A percentile compares a stretch with the other conserved stretches of the same genome.
These are phyloP conservation scores for Lepidocyrtoides sp. DNA, from an alignment of 2,888 invertebrate species.

Conservation along the genomic window DNA sequence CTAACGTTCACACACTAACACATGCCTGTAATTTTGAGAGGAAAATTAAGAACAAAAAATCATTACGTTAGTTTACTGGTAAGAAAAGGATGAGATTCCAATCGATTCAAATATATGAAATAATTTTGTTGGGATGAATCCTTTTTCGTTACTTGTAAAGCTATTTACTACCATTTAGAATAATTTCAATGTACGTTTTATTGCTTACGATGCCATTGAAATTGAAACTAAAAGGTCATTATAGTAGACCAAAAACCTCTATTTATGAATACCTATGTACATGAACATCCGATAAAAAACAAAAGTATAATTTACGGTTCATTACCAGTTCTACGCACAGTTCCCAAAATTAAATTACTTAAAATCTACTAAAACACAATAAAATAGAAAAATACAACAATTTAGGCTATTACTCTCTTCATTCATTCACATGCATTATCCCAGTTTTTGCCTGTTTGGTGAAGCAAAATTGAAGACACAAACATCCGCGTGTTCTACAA, in stretches of 20 bases:
- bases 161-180: too few species aligned
- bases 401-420: background rate
- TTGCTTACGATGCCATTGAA: background rate
- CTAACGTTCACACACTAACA: background rate
- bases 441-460: background rate
- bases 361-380: background rate
- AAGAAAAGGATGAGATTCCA: too few species aligned
- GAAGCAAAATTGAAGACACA: constrained; percentile 19
- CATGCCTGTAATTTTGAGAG: constrained; percentile 36
- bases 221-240: constrained; percentile 38
- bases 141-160: too few species aligned
- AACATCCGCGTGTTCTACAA: constrained; percentile 32
- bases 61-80: too few species aligned
- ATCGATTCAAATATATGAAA: too few species aligned
- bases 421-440: background rate
- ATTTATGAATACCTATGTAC: background rate
- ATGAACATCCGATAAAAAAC: too few species aligned
- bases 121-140: too few species aligned
- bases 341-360: background rate
- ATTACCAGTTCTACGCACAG: background rate
- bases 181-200: too few species aligned
- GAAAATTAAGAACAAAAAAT: too few species aligned
- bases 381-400: background rate
- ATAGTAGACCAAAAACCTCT: background rate
- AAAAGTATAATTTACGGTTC: background rate